phyloP scores from a whole-genome alignment of 2,797 vertebrate genomes.

The Enteromius anoplus region DNA sequence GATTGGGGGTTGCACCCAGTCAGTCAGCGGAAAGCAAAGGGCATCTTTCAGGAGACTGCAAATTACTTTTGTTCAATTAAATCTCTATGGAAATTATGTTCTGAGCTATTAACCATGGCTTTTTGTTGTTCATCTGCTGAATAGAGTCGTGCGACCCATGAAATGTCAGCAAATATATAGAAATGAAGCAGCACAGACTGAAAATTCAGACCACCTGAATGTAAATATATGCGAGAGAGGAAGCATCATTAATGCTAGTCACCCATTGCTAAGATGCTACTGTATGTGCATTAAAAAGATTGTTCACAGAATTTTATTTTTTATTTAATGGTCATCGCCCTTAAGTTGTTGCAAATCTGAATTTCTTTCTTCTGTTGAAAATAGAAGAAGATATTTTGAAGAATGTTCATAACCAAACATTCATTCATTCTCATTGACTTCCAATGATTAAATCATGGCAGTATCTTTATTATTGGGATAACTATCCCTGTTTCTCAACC shows the following conservation, averaged over 20 bases:
- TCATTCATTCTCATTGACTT: not conserved
- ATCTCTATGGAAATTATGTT: constrained; percentile 55
- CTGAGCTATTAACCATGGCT: constrained; percentile 52
- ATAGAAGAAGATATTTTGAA: not conserved
- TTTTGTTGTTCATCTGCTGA: constrained; percentile 52
- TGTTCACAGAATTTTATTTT: not conserved
- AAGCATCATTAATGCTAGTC: not conserved
- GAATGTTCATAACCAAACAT: not conserved
- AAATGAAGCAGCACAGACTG: not conserved
- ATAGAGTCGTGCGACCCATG: constrained; percentile 24
- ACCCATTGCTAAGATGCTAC: not conserved
- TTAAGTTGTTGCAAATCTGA: not conserved
- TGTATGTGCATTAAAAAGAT: not conserved
- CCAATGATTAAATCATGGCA: not conserved
- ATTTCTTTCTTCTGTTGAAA: not conserved
- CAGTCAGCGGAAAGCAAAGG: constrained; percentile 48
- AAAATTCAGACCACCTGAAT: not conserved
- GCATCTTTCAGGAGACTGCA: constrained; percentile 45
- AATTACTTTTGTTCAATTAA: constrained; percentile 63
- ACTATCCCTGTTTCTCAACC: not conserved
- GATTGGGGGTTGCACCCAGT: constrained; percentile 25
- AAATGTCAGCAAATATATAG: constrained; percentile 41
- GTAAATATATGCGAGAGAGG: not conserved
- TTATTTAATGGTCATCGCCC: too few species aligned
- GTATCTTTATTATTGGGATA: not conserved